Evolutionary conservation across 2,888 invertebrate genomes (phyloP).

Genomic region (Torymus texanus): DNA sequence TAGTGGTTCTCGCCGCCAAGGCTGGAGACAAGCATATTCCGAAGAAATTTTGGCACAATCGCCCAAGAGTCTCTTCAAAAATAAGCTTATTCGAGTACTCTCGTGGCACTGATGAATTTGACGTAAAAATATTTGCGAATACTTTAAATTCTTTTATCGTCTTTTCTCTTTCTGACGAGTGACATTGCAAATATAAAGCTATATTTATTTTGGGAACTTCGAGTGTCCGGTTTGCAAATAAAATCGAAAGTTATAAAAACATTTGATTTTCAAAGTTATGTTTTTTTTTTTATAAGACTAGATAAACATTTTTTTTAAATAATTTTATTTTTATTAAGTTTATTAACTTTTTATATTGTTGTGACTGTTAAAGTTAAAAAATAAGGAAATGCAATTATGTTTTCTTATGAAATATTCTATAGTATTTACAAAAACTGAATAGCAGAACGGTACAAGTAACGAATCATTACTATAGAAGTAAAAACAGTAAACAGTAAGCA

Average conservation of each 20-base stretch:
- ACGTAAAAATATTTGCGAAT: conserved; percentile 3
- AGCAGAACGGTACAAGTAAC: conserved; percentile 18
- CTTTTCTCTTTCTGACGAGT: no score
- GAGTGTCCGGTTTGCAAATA: no score
- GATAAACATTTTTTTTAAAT: no score
- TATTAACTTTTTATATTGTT: no score
- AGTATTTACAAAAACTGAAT: conserved; percentile 29
- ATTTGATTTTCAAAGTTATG: no score
- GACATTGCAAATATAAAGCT: no score
- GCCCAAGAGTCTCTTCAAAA: not conserved
- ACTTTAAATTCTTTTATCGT: not conserved
- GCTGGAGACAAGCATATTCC: conserved; percentile 3
- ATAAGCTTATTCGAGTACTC: not conserved
- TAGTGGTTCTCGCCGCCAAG: conserved; percentile 19
- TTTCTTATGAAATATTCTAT: conserved; percentile 6
- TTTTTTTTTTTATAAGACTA: no score
- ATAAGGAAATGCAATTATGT: conserved; percentile 19
- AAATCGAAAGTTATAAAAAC: no score
- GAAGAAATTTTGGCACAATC: conserved; percentile 18
- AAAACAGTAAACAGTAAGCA: conserved; percentile 29
- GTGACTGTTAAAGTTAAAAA: not conserved
- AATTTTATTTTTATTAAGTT: no score
- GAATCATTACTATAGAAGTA: conserved; percentile 26
- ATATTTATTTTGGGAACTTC: no score
- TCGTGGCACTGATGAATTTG: not conserved